phyloP scores from a whole-genome alignment of 2,113 vertebrate genomes.

The Gulo gulo region DNA sequence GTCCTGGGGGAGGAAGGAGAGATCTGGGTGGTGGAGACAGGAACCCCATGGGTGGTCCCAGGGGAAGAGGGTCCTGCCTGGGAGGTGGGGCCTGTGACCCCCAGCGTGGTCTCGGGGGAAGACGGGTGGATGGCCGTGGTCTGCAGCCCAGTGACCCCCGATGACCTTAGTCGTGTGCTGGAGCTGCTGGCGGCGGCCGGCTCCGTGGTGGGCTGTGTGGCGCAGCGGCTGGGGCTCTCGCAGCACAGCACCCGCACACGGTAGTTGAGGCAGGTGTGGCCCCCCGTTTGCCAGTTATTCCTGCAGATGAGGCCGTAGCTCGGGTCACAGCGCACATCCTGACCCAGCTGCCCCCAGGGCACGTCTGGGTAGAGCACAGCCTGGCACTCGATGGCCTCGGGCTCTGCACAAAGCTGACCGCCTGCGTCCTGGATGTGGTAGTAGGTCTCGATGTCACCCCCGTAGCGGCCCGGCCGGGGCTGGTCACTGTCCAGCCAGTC shows the following conservation, averaged over 20 bases:
- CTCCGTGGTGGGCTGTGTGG: rapidly evolving
- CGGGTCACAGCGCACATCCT: conserved; percentile 72
- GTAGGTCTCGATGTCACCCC: conserved; percentile 80
- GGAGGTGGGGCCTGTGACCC: rapidly evolving
- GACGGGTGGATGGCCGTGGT: neutral
- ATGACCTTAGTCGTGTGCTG: rapidly evolving
- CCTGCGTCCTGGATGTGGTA: conserved; percentile 61
- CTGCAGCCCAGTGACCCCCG: rapidly evolving
- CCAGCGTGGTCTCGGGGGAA: rapidly evolving
- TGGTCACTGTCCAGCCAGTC: conserved; percentile 76
- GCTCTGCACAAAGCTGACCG: conserved; percentile 66
- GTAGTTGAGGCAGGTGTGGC: conserved; percentile 77
- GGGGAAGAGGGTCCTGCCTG: too few species aligned
- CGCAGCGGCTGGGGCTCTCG: conserved; percentile 63
- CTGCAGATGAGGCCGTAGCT: conserved; percentile 74
- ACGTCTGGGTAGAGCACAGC: conserved; percentile 65
- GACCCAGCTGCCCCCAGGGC: conserved; percentile 64
- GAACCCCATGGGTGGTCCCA: too few species aligned
- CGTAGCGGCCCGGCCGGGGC: conserved; percentile 67
- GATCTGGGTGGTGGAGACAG: too few species aligned
- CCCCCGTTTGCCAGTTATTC: conserved; percentile 71
- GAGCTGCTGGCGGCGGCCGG: rapidly evolving
- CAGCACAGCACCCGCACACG: conserved; percentile 77
- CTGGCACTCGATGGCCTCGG: conserved; percentile 78
- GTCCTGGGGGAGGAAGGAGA: too few species aligned